phyloP scores from a whole-genome alignment of 1,140 invertebrate species.

The Polypedilum pembai region DNA sequence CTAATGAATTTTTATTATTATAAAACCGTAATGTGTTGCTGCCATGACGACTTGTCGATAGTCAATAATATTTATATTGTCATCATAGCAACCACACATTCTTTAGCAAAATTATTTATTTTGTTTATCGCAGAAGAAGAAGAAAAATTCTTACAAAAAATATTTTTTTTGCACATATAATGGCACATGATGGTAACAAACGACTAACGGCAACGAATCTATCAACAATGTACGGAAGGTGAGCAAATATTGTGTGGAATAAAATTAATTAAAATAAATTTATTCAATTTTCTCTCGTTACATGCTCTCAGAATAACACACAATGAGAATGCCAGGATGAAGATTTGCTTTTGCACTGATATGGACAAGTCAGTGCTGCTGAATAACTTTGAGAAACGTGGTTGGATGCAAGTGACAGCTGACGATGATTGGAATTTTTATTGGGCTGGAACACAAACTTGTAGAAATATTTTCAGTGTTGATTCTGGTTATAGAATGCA shows the following conservation, averaged over 20 bases:
- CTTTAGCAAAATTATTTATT: neutral
- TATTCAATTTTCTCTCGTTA: neutral
- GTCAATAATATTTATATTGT: neutral
- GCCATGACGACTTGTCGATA: neutral
- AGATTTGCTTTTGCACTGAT: conserved; percentile 80
- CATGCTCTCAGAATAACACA: conserved; percentile 5
- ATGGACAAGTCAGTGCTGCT: conserved; percentile 91
- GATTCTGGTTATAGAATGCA: conserved; percentile 86
- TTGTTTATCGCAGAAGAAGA: neutral
- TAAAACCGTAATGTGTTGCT: neutral
- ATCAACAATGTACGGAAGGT: conserved; percentile 31
- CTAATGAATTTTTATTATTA: neutral
- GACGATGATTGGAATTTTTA: conserved; percentile 97
- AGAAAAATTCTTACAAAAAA: neutral
- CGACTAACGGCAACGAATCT: conserved; percentile 22
- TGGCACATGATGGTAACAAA: conserved; percentile 29
- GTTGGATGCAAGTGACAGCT: conserved; percentile 81
- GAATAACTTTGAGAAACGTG: conserved; percentile 87
- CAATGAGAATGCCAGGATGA: conserved; percentile 45
- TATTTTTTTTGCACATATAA: conserved; percentile 12
- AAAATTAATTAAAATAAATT: conserved; percentile 27
- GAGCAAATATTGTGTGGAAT: neutral
- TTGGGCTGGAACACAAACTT: conserved; percentile 87
- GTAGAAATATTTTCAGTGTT: conserved; percentile 82
- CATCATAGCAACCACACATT: neutral